phyloP scores from a whole-genome alignment of 2,797 vertebrate genomes.

The Scleropages formosus region DNA sequence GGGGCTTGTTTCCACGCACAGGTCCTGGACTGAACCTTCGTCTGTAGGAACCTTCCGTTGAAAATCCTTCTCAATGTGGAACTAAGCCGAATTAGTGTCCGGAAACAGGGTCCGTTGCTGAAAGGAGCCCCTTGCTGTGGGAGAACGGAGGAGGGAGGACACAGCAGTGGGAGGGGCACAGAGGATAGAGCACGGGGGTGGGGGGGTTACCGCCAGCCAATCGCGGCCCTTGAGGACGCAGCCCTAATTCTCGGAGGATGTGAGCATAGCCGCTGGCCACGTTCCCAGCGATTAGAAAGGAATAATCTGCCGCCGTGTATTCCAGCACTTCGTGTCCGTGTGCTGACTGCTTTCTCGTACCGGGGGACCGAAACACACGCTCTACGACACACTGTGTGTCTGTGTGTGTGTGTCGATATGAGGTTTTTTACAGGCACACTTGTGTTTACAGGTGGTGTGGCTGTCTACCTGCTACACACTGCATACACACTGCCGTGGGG shows the following conservation, averaged over 20 bases:
- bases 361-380: not conserved
- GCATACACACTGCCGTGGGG: too few relatives aligned
- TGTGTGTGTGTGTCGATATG: not conserved
- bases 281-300: slow-evolving; percentile 30
- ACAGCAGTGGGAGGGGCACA: slow-evolving; percentile 43
- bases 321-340: not conserved
- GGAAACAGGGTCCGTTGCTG: too few relatives aligned
- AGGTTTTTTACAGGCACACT: not conserved
- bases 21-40: too few relatives aligned
- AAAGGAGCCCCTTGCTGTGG: too few relatives aligned
- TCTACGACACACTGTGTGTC: too few relatives aligned
- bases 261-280: slow-evolving; percentile 26
- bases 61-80: too few relatives aligned
- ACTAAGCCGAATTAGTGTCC: too few relatives aligned
- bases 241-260: slow-evolving; percentile 12
- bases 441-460: not conserved
- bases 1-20: too few relatives aligned
- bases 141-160: slow-evolving; percentile 47
- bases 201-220: slow-evolving; percentile 15
- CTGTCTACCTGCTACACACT: not conserved
- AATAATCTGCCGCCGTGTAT: slow-evolving; percentile 23
- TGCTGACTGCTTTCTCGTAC: not conserved
- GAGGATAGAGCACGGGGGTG: slow-evolving; percentile 23
- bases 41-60: too few relatives aligned
- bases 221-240: not conserved